Evolutionary conservation across 2,888 invertebrate genomes (phyloP), one percentile per base, ranked within the genome.

Genomic region (Poecilus cupreus): DNA sequence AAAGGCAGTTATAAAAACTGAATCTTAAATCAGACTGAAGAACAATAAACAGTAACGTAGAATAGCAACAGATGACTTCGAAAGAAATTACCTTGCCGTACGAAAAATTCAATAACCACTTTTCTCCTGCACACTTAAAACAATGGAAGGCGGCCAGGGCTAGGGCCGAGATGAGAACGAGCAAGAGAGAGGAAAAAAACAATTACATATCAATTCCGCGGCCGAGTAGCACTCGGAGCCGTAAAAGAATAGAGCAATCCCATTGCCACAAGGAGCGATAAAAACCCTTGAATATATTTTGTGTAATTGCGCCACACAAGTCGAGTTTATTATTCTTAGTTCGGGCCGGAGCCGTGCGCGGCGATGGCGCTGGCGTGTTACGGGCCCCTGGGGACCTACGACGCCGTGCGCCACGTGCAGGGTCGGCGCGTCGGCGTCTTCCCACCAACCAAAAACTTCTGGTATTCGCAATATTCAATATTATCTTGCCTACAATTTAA

Each of bases 261-360:
- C 86, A 87, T 87, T 85, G 89, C 89, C 89, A 88, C 89, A 89
- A 89, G 89, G 89, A 88, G 88, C 88, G 85, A 89, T 89, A 89
- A 89, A 89, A 89, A 89, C 89, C 88, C 89, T 89, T 89, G 89
- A 89, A 89, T 89, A 89, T 89, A 89, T 89, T 89, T 89, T 88
- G 89, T 89, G 89, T 89, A 89, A 89, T 89, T 89, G 89, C 87
- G 86, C 88, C 84, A 88, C 89, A 88, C 89, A 89, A 89, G 89
- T 89, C 88, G 89, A 88, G 87, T 89, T 89, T 89, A 89, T 89
- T 89, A 88, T 89, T 88, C 87, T 87, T 87, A 88, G 88, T 87
- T 87, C 87, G 85, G 84, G 75, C 57, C n/a, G 81, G 24, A 57
- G 39, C 22, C 22, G 72, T 32, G 51, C 51, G 54, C 85, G 87